Evolutionary conservation across 2,113 vertebrate species (phyloP), one percentile per base, ranked within the genome.

Genomic region (Spermophilus dauricus): DNA sequence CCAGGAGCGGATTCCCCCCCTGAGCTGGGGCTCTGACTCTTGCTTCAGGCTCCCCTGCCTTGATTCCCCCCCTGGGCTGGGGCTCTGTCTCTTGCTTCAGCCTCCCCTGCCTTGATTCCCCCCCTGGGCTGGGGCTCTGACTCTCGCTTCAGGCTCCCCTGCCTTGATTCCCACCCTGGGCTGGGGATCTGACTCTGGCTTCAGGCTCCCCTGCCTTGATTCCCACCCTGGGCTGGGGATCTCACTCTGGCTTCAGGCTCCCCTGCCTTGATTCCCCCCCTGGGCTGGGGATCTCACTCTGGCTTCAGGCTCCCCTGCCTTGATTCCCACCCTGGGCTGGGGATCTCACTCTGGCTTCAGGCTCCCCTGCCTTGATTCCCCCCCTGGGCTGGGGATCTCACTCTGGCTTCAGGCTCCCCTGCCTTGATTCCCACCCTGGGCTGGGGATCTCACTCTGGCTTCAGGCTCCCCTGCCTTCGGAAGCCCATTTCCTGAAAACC

Each of bases 1-100:
- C 99, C 94, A 99, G 99, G 99, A 98, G 86, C 99, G 99, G 69
- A 98, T 99, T 96, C 98, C 98, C 99, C 99, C 99, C 99, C 99
- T 99, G 77, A 98, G 98, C 73, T 99, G 99, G 90, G 99, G 99
- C 97, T 99, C 99, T 77, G 99, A 98, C 28, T 98, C 48, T 99
- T 97, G 86, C 98, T 98, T 72, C 98, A 98, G 39, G 99, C 45
- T 45, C 45, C 45, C 45, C 45, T 45, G 45, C 8, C 45, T 45
- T 45, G 69, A 98, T 99, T 96, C 98, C 98, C 99, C 99, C 99
- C 99, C 99, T n/a, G n/a, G n/a, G n/a, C n/a, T n/a, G n/a, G n/a
- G n/a, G n/a, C n/a, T n/a, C n/a, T n/a, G n/a, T n/a, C n/a, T n/a
- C n/a, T n/a, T n/a, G n/a, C n/a, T n/a, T n/a, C n/a, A n/a, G n/a